Conservation (phyloP, 2,888 invertebrate genomes). For the Mesorhabditis sp. region DNA sequence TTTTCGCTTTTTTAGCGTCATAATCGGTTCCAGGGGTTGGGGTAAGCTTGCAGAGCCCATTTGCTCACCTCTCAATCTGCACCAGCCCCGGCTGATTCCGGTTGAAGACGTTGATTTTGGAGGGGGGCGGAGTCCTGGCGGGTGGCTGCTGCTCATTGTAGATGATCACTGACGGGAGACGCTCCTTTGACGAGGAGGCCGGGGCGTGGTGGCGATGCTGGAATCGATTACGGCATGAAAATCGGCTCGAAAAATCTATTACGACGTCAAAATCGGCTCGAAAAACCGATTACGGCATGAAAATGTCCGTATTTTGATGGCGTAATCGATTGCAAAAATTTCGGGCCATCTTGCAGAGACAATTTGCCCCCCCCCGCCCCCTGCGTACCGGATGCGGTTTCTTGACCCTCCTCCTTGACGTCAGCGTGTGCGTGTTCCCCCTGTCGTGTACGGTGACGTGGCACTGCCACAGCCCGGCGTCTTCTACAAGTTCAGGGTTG, state of each 20-base stretch:
- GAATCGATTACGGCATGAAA: background rate
- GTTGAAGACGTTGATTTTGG: background rate
- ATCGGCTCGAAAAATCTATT: background rate
- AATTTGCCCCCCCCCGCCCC: too few relatives aligned
- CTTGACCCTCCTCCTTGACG: slow-evolving; percentile 31
- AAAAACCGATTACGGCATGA: background rate
- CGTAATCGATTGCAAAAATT: background rate
- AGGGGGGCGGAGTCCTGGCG: background rate
- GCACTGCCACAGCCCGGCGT: slow-evolving; percentile 39
- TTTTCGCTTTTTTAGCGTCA: too few relatives aligned
- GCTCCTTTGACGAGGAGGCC: too few relatives aligned
- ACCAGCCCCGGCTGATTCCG: background rate
- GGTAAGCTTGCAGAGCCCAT: too few relatives aligned
- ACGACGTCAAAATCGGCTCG: too few relatives aligned
- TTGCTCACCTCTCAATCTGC: background rate
- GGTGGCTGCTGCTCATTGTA: background rate
- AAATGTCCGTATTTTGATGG: background rate
- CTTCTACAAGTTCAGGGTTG: slow-evolving; percentile 12
- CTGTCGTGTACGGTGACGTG: slow-evolving; percentile 33
- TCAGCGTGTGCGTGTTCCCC: slow-evolving; percentile 32
- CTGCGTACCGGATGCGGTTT: background rate
- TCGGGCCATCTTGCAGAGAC: background rate
- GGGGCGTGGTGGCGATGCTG: background rate
- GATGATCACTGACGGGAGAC: too few relatives aligned
- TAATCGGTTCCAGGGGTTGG: too few relatives aligned